These are phyloP conservation scores for Carollia perspicillata DNA, from an alignment of 2,113 vertebrate species.

Conservation along the genomic window DNA sequence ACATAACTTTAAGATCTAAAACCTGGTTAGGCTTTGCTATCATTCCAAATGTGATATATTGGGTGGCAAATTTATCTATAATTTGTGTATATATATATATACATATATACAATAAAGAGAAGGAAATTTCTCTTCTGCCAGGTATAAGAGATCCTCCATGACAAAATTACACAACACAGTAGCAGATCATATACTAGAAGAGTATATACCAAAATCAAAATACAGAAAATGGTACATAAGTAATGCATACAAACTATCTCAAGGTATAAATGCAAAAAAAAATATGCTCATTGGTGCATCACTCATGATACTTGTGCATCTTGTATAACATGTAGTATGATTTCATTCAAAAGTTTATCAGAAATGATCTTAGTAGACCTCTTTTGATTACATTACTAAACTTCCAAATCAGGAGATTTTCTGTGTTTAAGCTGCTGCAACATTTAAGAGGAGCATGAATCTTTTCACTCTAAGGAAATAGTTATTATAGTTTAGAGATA, in stretches of 20 bases:
- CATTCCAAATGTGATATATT: conserved; percentile 13
- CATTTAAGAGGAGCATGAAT: not conserved
- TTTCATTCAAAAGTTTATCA: not conserved
- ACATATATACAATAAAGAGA: not conserved
- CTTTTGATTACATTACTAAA: not conserved
- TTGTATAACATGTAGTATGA: accelerated
- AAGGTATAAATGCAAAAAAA: not conserved
- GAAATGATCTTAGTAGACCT: not conserved
- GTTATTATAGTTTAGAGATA: not conserved
- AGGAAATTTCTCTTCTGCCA: not conserved
- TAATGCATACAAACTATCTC: not conserved
- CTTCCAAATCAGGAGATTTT: not conserved
- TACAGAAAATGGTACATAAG: not conserved
- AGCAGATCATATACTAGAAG: not conserved
- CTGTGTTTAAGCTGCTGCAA: not conserved
- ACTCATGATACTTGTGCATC: not conserved
- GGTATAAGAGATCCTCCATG: not conserved
- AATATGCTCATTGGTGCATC: not conserved
- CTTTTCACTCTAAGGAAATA: not conserved
- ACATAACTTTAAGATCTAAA: not conserved
- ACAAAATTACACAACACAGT: not conserved
- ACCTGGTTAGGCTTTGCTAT: not conserved
- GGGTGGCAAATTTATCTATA: not conserved
- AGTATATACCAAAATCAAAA: not conserved
- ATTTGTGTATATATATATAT: not conserved